phyloP scores from a whole-genome alignment of 2,797 vertebrate species.

The Microtus californicus region DNA sequence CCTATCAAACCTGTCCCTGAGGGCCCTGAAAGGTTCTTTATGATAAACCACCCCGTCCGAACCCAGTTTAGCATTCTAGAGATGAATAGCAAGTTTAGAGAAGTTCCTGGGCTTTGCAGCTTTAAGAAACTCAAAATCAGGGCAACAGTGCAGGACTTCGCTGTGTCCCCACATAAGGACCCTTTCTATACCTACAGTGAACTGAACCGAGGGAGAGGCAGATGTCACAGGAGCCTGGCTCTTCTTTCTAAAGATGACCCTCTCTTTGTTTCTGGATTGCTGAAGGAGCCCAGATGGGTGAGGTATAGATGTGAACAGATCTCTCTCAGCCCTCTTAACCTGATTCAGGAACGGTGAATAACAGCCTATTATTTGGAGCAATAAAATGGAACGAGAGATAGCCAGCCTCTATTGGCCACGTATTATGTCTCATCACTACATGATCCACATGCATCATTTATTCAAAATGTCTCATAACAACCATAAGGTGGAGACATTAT shows the following conservation, averaged over 20 bases:
- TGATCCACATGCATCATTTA: slow-evolving; percentile 11
- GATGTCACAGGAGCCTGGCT: rapidly evolving
- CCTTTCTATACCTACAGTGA: background rate
- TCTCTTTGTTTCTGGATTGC: background rate
- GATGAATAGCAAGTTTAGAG: background rate
- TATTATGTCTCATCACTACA: background rate
- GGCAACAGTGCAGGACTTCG: rapidly evolving
- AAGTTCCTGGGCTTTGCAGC: background rate
- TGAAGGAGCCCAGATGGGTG: too few species aligned
- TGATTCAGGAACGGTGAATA: background rate
- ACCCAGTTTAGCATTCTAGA: background rate
- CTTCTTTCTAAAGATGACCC: rapidly evolving
- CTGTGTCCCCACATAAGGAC: rapidly evolving
- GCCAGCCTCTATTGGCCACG: background rate
- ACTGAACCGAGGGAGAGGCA: background rate
- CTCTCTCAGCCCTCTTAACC: background rate
- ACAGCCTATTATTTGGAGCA: slow-evolving; percentile 45
- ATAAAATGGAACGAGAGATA: slow-evolving; percentile 11
- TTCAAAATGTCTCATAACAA: background rate
- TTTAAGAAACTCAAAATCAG: background rate
- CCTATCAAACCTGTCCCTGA: background rate
- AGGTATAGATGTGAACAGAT: background rate
- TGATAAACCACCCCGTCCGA: background rate
- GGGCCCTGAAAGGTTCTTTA: background rate
- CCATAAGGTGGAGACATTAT: background rate